phyloP scores from a whole-genome alignment of 92 coral and sea anemone genomes.

The Paramuricea clavata region DNA sequence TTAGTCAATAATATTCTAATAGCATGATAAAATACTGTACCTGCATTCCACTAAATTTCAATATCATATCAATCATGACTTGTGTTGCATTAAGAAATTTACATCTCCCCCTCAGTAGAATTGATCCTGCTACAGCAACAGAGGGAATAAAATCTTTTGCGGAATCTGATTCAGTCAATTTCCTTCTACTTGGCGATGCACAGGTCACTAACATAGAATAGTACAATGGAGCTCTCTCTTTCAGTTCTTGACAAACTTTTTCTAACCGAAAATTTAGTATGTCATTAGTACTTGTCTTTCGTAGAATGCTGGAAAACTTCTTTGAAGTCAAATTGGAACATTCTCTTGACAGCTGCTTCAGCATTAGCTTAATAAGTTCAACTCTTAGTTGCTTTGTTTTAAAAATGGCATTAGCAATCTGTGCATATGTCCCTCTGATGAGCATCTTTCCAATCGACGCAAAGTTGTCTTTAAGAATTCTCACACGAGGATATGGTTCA shows the following conservation, averaged over 20 bases:
- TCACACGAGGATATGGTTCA: slow-evolving; percentile 12
- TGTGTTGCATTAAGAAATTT: slow-evolving; percentile 25
- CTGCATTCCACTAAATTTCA: slow-evolving; percentile 6
- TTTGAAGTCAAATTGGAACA: slow-evolving; percentile 38
- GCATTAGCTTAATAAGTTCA: neutral
- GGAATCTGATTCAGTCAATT: neutral
- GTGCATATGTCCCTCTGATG: slow-evolving; percentile 36
- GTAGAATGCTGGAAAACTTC: slow-evolving; percentile 37
- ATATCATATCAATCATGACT: neutral
- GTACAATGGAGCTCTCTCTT: slow-evolving; percentile 17
- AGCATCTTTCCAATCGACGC: slow-evolving; percentile 14
- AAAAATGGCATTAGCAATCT: slow-evolving; percentile 47
- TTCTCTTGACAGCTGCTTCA: slow-evolving; percentile 39
- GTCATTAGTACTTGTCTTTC: slow-evolving; percentile 22
- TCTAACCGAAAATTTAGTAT: slow-evolving; percentile 23
- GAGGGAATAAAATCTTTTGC: slow-evolving; percentile 1
- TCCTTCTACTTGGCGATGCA: neutral
- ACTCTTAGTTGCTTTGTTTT: slow-evolving; percentile 21
- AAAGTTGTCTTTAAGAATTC: slow-evolving; percentile 12
- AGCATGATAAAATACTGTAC: neutral
- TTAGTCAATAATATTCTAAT: neutral
- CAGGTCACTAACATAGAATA: neutral
- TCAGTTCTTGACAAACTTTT: slow-evolving; percentile 30
- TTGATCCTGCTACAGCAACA: slow-evolving; percentile 41
- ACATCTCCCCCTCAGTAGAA: slow-evolving; percentile 29